A percentile compares a stretch with the other conserved stretches of the same genome.
Conservation (phyloP, 1,140 invertebrate species). For the Scaptomyza hsui region DNA sequence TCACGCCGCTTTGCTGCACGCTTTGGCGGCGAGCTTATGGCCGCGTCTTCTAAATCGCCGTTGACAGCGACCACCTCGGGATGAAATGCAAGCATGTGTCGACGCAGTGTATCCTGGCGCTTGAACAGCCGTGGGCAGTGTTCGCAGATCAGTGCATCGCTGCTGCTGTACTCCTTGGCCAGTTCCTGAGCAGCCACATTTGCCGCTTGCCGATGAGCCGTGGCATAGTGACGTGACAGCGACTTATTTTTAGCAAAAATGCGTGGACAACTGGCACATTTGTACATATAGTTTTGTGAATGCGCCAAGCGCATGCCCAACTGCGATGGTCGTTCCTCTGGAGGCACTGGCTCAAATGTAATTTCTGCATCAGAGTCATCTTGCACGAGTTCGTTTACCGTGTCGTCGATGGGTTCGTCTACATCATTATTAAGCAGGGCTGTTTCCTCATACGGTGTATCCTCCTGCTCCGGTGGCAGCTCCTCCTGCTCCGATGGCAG, state of each 20-base stretch:
- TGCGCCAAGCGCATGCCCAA: slow-evolving; percentile 41
- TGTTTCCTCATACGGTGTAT: background rate
- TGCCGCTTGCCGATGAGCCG: slow-evolving; percentile 56
- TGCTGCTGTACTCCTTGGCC: slow-evolving; percentile 83
- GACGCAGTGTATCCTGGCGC: slow-evolving; percentile 83
- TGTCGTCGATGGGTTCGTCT: background rate
- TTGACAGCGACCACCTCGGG: slow-evolving; percentile 27
- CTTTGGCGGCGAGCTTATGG: slow-evolving; percentile 28
- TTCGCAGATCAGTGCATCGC: slow-evolving; percentile 71
- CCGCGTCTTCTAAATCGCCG: background rate
- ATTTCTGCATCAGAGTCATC: slow-evolving; percentile 11
- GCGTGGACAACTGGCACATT: slow-evolving; percentile 58
- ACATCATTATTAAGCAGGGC: background rate
- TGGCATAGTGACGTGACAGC: slow-evolving; percentile 42
- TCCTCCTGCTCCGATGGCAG: background rate
- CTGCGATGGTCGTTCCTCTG: slow-evolving; percentile 29
- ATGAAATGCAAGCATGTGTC: slow-evolving; percentile 67
- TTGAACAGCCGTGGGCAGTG: slow-evolving; percentile 85
- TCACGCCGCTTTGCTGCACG: slow-evolving; percentile 63
- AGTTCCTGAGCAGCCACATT: slow-evolving; percentile 55
- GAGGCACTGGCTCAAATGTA: background rate
- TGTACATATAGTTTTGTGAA: slow-evolving; percentile 42
- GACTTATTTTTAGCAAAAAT: slow-evolving; percentile 65
- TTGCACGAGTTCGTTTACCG: slow-evolving; percentile 3
- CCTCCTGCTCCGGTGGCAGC: background rate